Evolutionary conservation across 2,113 vertebrate species (phyloP), one percentile per base, ranked within the genome.

Genomic region (Thymallus thymallus): DNA sequence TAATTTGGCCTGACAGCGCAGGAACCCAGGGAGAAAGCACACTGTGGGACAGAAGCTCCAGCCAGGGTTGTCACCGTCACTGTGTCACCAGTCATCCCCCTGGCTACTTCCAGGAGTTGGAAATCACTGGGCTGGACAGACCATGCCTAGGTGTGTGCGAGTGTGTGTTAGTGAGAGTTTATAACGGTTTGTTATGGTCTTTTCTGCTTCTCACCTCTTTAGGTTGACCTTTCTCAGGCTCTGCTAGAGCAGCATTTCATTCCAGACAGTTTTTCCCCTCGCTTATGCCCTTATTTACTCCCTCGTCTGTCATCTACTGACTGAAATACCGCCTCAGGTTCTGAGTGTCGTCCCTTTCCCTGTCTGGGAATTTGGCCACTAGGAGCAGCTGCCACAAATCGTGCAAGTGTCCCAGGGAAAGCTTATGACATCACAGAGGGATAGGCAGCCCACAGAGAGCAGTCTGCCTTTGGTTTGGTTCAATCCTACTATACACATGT

Each of bases 1-100:
- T 90, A 93, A 95, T 93, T 92, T 91, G 68, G 79, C 79, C 87
- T 92, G 93, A 94, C 93, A 92, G 91, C 9, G 35, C 35, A 41
- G 35, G 35, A 10, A 41, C 35, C 35, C 35, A 41, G 82, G 81
- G 82, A 90, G 85, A 80, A 88, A 90, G 72, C 69, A 41, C 35
- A 10, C 55, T 29, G 35, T 80, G 88, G 77, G 67, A 26, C 82
- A 23, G 67, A 64, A 69, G 85, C 85, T 63, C 88, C 90, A 74
- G 13, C 69, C 26, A 23, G 20, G 48, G 64, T 24, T 56, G 76
- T 76, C 74, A 76, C 35, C 10, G 35, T 41, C 35, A 7, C 35
- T 41, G 16, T 26, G 72, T 81, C 68, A 29, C 45, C 45, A 13
- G 29, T 77, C 69, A 65, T 22, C 56, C 6, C 61, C 13, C 6